phyloP scores from a whole-genome alignment of 1,140 invertebrate genomes.

The Drosophila bocki region DNA sequence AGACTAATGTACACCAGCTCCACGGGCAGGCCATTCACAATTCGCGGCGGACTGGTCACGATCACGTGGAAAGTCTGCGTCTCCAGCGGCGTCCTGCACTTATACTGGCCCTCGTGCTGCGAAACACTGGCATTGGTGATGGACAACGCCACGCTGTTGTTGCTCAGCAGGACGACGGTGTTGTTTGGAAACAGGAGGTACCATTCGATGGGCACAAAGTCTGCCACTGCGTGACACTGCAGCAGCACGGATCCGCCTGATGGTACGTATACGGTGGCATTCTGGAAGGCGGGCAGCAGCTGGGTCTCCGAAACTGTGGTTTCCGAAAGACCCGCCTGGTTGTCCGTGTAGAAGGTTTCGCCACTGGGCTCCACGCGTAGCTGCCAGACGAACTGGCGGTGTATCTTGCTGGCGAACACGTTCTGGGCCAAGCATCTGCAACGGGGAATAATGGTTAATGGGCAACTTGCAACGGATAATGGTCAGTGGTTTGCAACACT shows the following conservation, averaged over 20 bases:
- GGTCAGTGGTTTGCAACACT: slow-evolving; percentile 50
- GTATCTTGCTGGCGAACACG: slow-evolving; percentile 57
- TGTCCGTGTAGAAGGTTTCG: slow-evolving; percentile 15
- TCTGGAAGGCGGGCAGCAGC: slow-evolving; percentile 74
- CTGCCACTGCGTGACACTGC: slow-evolving; percentile 63
- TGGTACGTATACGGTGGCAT: slow-evolving; percentile 69
- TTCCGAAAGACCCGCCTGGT: slow-evolving; percentile 19
- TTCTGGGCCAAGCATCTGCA: slow-evolving; percentile 81
- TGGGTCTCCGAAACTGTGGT: slow-evolving; percentile 37
- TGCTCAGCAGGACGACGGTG: slow-evolving; percentile 54
- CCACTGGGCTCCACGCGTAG: slow-evolving; percentile 59
- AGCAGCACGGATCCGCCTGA: slow-evolving; percentile 59
- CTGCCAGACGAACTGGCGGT: slow-evolving; percentile 73
- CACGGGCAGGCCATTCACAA: slow-evolving; percentile 58
- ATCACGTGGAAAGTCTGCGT: slow-evolving; percentile 74
- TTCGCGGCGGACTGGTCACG: slow-evolving; percentile 72
- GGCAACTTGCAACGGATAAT: slow-evolving; percentile 23
- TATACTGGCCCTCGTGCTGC: slow-evolving; percentile 71
- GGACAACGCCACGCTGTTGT: slow-evolving; percentile 68
- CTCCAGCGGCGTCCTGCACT: slow-evolving; percentile 65
- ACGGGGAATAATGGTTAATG: slow-evolving; percentile 52
- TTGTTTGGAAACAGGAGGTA: slow-evolving; percentile 59
- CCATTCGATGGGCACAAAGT: slow-evolving; percentile 74
- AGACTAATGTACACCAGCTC: slow-evolving; percentile 67
- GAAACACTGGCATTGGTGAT: slow-evolving; percentile 54